A percentile compares a stretch with the other conserved stretches of the same genome.
These are phyloP conservation scores for Avahi laniger DNA, from an alignment of 2,797 vertebrate species.

Conservation along the genomic window DNA sequence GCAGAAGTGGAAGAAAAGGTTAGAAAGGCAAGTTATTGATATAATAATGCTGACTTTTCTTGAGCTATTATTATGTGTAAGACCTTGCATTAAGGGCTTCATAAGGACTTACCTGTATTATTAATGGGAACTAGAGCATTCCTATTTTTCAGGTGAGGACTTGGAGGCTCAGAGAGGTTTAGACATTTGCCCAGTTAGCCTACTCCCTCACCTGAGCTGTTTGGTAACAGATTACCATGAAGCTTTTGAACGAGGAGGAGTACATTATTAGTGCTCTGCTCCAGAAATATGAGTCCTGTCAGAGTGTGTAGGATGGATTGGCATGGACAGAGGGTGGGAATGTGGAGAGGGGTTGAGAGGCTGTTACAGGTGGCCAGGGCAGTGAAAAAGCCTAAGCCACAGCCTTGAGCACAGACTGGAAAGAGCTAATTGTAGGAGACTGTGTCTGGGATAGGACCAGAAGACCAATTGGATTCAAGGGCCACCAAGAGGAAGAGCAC, in stretches of 20 bases:
- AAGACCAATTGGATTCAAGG: neutral
- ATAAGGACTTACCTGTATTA: neutral
- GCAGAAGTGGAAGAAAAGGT: neutral
- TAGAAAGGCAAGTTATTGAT: neutral
- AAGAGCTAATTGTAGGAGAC: neutral
- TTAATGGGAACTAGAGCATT: neutral
- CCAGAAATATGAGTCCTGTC: neutral
- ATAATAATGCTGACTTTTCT: neutral
- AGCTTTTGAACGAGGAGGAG: neutral
- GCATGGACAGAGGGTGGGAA: neutral
- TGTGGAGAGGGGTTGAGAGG: neutral
- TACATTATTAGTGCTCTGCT: neutral
- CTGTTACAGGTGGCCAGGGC: neutral
- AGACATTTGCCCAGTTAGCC: neutral
- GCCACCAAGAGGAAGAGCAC: neutral
- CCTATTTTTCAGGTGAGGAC: neutral
- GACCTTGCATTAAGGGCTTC: neutral
- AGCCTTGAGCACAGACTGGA: neutral
- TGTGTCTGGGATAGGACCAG: neutral
- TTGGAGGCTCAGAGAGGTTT: neutral
- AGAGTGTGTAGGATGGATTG: neutral
- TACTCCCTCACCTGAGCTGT: neutral
- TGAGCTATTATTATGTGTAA: neutral
- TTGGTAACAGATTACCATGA: neutral
- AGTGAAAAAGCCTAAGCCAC: neutral